Percentiles rank a stretch among this genome's conserved stretches.
These are phyloP conservation scores for Napeogenes sylphis DNA, from an alignment of 2,888 invertebrate species.

Conservation along the genomic window DNA sequence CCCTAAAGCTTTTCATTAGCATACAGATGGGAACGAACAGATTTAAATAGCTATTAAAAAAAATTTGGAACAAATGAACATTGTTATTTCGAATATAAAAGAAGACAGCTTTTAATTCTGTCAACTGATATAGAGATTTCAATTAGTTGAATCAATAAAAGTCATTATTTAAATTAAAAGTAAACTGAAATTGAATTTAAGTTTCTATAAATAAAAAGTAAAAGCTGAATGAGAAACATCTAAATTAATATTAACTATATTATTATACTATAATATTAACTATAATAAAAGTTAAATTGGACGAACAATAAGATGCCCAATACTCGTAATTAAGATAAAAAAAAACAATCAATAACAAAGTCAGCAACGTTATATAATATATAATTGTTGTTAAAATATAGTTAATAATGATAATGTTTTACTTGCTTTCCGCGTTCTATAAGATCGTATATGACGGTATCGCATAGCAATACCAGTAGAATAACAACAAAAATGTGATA, in stretches of 20 bases:
- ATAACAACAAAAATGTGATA: slow-evolving; percentile 91
- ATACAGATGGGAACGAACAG: slow-evolving; percentile 21
- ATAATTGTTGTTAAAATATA: not conserved
- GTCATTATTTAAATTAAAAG: too few species aligned
- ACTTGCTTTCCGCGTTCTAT: slow-evolving; percentile 86
- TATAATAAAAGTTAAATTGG: too few species aligned
- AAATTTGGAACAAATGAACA: slow-evolving; percentile 17
- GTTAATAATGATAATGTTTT: slow-evolving; percentile 30
- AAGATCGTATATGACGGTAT: slow-evolving; percentile 85
- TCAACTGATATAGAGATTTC: not conserved
- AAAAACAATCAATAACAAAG: too few species aligned
- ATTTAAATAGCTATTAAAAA: slow-evolving; percentile 21
- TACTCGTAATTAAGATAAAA: too few species aligned
- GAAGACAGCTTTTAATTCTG: not conserved
- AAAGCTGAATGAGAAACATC: too few species aligned
- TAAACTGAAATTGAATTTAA: too few species aligned
- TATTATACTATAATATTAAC: too few species aligned
- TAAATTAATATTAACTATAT: too few species aligned
- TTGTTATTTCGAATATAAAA: slow-evolving; percentile 7
- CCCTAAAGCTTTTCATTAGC: slow-evolving; percentile 24
- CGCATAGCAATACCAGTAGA: slow-evolving; percentile 83
- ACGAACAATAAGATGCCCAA: too few species aligned
- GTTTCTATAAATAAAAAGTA: too few species aligned
- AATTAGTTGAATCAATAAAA: not conserved
- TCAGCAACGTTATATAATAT: too few species aligned